Conservation (phyloP, 2,797 vertebrate genomes). For the Linurgus olivaceus region DNA sequence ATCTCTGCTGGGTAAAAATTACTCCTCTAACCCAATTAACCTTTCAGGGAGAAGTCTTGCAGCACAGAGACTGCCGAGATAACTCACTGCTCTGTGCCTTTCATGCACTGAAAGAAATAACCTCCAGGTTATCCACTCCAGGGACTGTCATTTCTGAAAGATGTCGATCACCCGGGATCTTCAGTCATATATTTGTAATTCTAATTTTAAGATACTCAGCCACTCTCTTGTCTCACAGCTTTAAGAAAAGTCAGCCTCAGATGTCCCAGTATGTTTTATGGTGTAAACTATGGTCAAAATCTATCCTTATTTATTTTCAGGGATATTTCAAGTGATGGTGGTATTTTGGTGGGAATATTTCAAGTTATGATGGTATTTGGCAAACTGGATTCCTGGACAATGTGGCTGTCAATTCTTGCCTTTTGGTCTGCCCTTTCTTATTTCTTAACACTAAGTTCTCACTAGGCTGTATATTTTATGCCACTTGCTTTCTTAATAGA, state of each 20-base stretch:
- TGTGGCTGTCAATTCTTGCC: background rate
- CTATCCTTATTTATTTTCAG: background rate
- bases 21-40: slow-evolving; percentile 25
- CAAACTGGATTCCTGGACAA: background rate
- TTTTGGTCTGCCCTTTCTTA: background rate
- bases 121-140: background rate
- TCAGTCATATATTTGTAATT: background rate
- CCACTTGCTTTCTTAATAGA: background rate
- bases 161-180: background rate
- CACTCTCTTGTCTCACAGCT: background rate
- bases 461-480: background rate
- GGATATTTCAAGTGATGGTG: background rate
- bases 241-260: background rate
- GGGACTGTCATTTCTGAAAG: background rate
- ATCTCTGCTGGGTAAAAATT: background rate
- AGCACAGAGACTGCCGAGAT: background rate
- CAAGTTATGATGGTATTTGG: background rate
- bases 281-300: background rate
- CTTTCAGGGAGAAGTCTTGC: slow-evolving; percentile 4
- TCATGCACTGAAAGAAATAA: background rate
- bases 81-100: background rate
- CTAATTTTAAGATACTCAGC: background rate
- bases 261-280: background rate
- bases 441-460: background rate
- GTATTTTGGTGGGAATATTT: background rate